Conservation (phyloP, 2,797 vertebrate genomes). For the Sebastes aleutianus region DNA sequence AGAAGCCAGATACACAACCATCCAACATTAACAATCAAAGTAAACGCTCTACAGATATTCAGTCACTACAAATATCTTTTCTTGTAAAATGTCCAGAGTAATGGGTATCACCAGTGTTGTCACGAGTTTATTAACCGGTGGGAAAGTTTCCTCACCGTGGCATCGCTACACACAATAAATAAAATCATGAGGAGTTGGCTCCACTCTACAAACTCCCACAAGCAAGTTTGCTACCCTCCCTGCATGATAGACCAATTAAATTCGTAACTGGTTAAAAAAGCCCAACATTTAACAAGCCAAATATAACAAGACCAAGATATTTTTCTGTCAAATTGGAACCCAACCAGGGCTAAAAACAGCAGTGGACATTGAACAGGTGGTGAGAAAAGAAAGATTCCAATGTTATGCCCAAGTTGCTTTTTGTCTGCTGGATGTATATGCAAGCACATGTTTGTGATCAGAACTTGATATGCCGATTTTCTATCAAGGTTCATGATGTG, state of each 20-base stretch:
- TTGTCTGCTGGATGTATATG: neutral
- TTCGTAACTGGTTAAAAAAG: neutral
- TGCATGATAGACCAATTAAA: neutral
- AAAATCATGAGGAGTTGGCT: neutral
- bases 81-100: neutral
- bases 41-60: neutral
- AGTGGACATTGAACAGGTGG: neutral
- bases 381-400: neutral
- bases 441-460: neutral
- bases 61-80: neutral
- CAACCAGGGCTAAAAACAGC: neutral
- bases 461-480: neutral
- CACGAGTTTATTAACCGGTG: neutral
- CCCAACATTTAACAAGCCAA: conserved; percentile 4
- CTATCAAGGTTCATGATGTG: neutral
- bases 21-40: neutral
- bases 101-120: neutral
- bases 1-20: neutral
- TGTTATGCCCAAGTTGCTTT: neutral
- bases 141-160: neutral
- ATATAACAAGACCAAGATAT: neutral
- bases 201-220: neutral
- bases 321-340: neutral
- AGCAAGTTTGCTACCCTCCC: neutral
- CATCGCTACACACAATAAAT: neutral